These are phyloP conservation scores for Entomobrya proxima DNA, from an alignment of 2,888 invertebrate species.

Conservation along the genomic window DNA sequence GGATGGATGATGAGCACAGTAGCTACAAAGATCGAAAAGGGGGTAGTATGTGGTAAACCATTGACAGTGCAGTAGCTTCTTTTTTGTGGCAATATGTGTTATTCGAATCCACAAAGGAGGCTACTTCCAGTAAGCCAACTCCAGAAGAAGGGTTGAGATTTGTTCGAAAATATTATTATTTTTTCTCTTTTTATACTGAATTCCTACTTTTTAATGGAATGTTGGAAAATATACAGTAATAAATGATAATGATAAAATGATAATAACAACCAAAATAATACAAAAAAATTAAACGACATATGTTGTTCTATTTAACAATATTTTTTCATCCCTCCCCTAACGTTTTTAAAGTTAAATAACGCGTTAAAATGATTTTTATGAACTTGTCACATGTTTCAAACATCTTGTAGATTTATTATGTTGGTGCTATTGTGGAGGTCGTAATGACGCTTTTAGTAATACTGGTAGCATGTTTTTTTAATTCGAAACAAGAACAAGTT, in stretches of 20 bases:
- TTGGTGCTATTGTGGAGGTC: background rate
- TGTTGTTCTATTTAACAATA: constrained; percentile 16
- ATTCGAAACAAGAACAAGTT: background rate
- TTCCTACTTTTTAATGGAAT: background rate
- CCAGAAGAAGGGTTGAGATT: background rate
- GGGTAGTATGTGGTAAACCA: background rate
- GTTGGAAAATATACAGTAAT: background rate
- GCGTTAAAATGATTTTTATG: constrained; percentile 56
- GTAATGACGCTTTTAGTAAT: too few species aligned
- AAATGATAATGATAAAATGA: constrained; percentile 1
- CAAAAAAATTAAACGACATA: constrained; percentile 10
- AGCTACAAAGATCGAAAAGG: background rate
- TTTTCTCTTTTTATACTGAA: background rate
- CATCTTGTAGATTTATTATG: constrained; percentile 22
- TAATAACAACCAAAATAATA: background rate
- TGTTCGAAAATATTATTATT: background rate
- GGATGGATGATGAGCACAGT: background rate
- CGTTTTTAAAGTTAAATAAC: constrained; percentile 39
- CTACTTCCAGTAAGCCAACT: constrained; percentile 28
- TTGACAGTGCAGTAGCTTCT: background rate
- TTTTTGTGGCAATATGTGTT: constrained; percentile 28
- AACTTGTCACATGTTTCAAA: constrained; percentile 54
- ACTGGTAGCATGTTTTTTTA: background rate
- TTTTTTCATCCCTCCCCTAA: constrained; percentile 41
- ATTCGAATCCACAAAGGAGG: constrained; percentile 55